Base-by-base conservation (phyloP, 2,888 invertebrate genomes). In the Emmelina monodactyla region DNA sequence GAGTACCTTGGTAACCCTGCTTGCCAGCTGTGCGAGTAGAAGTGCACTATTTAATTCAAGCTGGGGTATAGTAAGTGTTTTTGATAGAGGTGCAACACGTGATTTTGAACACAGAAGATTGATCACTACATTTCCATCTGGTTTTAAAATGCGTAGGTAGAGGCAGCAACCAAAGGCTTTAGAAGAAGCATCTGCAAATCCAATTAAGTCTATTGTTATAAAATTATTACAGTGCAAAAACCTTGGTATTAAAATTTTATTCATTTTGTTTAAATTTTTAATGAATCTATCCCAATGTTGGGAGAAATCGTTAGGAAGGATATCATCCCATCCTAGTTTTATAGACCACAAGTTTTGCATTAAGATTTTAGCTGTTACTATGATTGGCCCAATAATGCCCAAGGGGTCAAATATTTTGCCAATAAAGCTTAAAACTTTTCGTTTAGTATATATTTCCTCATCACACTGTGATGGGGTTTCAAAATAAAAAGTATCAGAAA, bases 371-470 rank as follows among this genome's bases (percentile, higher is more conserved):
- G 38, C 38, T 16, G 19, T 34, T 2, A 38, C 16, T 16, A 33
- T 38, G 13, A 40, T 12, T 13, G 40, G 40, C 2, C 35, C 37
- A 11, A 28, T 31, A 6, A 40, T 25, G 2, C 40, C 40, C 29
- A 40, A 25, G 12, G 40, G 40, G 29, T 40, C 40, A 36, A 32
- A 40, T 6, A 38, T 19, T 32, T 33, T 33, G 10, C 35, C 32
- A 12, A 40, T 34, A n/a, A 33, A 37, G 16, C 39, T 37, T 22
- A 37, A 7, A 25, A 37, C 28, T 10, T 31, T 35, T 19, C 40
- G 6, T 15, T 34, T 31, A 28, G 37, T 29, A 28, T 29, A 28
- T 22, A 30, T 14, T 28, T 33, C 25, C 3, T 31, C 9, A 12
- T 33, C 10, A 12, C 14, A 15, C 5, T 31, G 22, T 14, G 22